Evolutionary conservation across 2,888 invertebrate species (phyloP).

Genomic region (Dexiosoma caninum): DNA sequence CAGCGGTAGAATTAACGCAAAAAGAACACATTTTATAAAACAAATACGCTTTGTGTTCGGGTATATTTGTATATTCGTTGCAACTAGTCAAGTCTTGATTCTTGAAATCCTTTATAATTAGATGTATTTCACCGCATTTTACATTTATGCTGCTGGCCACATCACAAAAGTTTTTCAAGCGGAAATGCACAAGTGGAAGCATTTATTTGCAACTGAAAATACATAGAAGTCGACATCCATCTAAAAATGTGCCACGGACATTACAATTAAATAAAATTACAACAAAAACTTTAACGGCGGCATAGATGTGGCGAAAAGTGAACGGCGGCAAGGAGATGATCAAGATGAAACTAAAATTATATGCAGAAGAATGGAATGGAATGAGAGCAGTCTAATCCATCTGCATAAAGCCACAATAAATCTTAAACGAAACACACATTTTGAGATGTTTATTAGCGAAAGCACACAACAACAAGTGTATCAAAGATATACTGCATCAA

Average conservation of each 20-base stretch:
- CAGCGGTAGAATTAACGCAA: not conserved
- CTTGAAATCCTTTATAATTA: slow-evolving; percentile 58
- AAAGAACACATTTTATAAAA: not conserved
- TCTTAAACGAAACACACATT: slow-evolving; percentile 32
- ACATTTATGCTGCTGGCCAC: slow-evolving; percentile 49
- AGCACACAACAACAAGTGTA: slow-evolving; percentile 41
- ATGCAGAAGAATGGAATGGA: slow-evolving; percentile 17
- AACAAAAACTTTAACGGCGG: not conserved
- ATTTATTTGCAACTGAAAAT: slow-evolving; percentile 32
- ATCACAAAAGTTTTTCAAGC: slow-evolving; percentile 51
- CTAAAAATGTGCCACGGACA: slow-evolving; percentile 42
- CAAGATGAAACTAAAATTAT: slow-evolving; percentile 26
- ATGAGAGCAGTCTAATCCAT: slow-evolving; percentile 57
- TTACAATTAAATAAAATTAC: slow-evolving; percentile 53
- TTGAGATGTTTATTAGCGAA: slow-evolving; percentile 58
- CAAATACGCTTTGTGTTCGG: not conserved
- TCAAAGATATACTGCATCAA: not conserved
- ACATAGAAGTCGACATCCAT: slow-evolving; percentile 34
- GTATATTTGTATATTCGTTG: not conserved
- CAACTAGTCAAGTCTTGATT: slow-evolving; percentile 24
- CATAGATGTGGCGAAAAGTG: not conserved
- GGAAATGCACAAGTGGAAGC: slow-evolving; percentile 60
- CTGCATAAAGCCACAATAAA: slow-evolving; percentile 61
- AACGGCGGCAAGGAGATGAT: not conserved
- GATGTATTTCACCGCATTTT: slow-evolving; percentile 53